Conservation (phyloP, 2,888 invertebrate genomes). For the Zygothrica quintamaculata region DNA sequence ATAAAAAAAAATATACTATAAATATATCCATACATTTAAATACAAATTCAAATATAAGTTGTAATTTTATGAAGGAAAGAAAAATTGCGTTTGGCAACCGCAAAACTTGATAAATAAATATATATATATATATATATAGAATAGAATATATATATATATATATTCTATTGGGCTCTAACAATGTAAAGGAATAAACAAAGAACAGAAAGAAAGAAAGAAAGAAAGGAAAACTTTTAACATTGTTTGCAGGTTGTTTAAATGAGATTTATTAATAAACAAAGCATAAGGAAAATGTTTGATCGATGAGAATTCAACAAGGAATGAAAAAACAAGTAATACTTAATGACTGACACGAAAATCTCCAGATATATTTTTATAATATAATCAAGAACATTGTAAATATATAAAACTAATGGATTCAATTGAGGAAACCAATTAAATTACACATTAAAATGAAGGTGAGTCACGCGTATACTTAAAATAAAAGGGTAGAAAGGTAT, state of each 20-base stretch:
- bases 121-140: not conserved
- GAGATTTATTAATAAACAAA: slow-evolving; percentile 36
- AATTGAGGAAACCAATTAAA: not conserved
- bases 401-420: too few relatives aligned
- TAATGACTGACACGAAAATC: slow-evolving; percentile 23
- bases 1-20: slow-evolving; percentile 21
- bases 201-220: slow-evolving; percentile 10
- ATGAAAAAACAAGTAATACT: slow-evolving; percentile 1
- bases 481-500: too few relatives aligned
- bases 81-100: slow-evolving; percentile 23
- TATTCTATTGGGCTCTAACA: slow-evolving; percentile 11
- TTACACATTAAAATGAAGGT: too few relatives aligned
- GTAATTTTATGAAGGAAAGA: too few relatives aligned
- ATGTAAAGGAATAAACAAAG: slow-evolving; percentile 11
- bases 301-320: slow-evolving; percentile 38
- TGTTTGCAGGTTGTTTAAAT: slow-evolving; percentile 9
- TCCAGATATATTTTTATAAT: slow-evolving; percentile 2
- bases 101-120: slow-evolving; percentile 13
- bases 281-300: slow-evolving; percentile 46
- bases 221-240: slow-evolving; percentile 15
- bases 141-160: not conserved
- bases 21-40: too few relatives aligned
- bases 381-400: too few relatives aligned
- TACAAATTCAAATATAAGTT: not conserved
- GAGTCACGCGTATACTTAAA: too few relatives aligned